Evolutionary conservation across 2,797 vertebrate genomes (phyloP), one percentile per base, ranked within the genome.

Genomic region (Ctenopoma kingsleyae): DNA sequence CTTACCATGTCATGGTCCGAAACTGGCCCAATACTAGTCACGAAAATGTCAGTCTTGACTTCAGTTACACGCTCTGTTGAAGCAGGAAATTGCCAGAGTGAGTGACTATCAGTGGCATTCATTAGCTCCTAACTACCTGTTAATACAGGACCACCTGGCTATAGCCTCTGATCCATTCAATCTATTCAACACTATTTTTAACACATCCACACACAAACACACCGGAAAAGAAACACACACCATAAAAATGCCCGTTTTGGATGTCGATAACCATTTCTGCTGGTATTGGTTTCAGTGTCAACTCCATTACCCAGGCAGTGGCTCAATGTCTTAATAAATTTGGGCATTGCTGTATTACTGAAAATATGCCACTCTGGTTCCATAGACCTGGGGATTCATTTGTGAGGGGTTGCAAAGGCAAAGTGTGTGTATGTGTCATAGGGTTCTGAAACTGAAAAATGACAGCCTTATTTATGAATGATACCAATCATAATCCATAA

Each of bases 11-110:
- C 98, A 51, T 99, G 98, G 93, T 99, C 98, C 61, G 98, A 99
- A 87, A 99, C 98, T 1, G 98, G 98, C 76, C 98, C 98, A 63
- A 99, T 99, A 76, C 98, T 99, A 88, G 98, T 99, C 94, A 99
- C 98, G 64, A 99, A 99, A 95, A 99, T 99, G 94, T 99, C 97
- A 83, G 98, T 99, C 96, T 99, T 99, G 94, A 99, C 98, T 95
- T 98, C 97, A 38, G 98, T 99, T 95, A 99, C 97, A 90, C 98
- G 97, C 96, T 99, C 98, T 99, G 96, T 94, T 96, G 96, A 95
- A 97, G 95, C 95, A 97, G 92, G 92, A 97, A 97, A 98, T 97
- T 93, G 93, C 86, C 89, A 95, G 87, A 94, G 93, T 97, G 91
- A 98, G 92, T 94, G 89, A 92, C 91, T 94, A 93, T 95, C 93